These are phyloP conservation scores for Zosterops borbonicus DNA, from an alignment of 2,113 vertebrate species.

Conservation along the genomic window DNA sequence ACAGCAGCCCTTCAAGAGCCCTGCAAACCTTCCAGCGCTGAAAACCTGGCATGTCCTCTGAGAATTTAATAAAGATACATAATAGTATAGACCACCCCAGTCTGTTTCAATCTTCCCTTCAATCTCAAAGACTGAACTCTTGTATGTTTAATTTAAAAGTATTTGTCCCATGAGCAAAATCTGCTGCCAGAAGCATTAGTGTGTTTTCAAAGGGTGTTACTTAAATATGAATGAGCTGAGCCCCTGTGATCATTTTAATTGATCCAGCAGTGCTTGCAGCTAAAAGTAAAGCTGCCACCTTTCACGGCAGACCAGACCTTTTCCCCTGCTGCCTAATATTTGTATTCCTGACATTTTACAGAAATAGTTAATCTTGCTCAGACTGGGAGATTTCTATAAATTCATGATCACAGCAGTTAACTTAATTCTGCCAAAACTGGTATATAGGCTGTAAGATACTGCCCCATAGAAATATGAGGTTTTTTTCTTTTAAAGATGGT, in stretches of 20 bases:
- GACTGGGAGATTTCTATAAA: neutral
- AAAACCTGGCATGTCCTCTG: neutral
- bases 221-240: neutral
- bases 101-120: conserved; percentile 25
- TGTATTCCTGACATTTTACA: neutral
- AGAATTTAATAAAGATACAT: neutral
- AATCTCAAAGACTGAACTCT: neutral
- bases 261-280: neutral
- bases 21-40: neutral
- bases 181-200: neutral
- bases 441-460: neutral
- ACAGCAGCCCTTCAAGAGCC: neutral
- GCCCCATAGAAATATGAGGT: neutral
- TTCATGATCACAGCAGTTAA: neutral
- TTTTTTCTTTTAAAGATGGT: neutral
- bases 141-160: conserved; percentile 7
- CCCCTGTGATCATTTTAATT: neutral
- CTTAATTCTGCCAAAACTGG: neutral
- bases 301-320: neutral
- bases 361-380: neutral
- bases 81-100: neutral
- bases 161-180: neutral
- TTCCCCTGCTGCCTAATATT: neutral
- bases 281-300: neutral
- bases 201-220: neutral